Percentiles rank a stretch among this genome's conserved stretches.
These are phyloP conservation scores for Archegozetes longisetosus DNA, from an alignment of 1,140 invertebrate species.

Conservation along the genomic window DNA sequence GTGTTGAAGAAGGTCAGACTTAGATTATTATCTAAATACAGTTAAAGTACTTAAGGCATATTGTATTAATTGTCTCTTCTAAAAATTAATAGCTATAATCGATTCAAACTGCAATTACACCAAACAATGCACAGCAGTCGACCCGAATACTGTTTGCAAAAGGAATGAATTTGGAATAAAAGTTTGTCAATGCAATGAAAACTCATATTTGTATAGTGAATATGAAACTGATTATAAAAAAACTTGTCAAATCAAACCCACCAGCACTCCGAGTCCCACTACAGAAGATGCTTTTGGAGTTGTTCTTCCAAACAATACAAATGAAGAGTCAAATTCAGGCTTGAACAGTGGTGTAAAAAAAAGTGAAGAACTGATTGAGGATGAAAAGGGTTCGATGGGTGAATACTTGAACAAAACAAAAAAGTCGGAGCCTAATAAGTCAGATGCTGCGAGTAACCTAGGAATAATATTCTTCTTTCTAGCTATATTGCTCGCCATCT, in stretches of 20 bases:
- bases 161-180: neutral
- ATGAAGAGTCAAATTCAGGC: too few relatives aligned
- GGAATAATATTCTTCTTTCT: neutral
- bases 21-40: too few relatives aligned
- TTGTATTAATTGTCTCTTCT: too few relatives aligned
- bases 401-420: too few relatives aligned
- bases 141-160: neutral
- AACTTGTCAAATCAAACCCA: too few relatives aligned
- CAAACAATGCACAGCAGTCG: neutral
- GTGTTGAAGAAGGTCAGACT: neutral
- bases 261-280: too few relatives aligned
- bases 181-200: neutral
- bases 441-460: neutral
- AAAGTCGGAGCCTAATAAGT: neutral
- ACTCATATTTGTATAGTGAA: neutral
- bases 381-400: too few relatives aligned
- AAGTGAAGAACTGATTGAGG: too few relatives aligned
- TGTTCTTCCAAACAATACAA: too few relatives aligned
- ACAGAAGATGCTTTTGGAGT: too few relatives aligned
- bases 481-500: neutral
- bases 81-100: neutral
- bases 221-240: neutral
- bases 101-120: neutral
- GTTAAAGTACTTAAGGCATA: too few relatives aligned
- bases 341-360: too few relatives aligned